A percentile compares a stretch with the other conserved stretches of the same genome.
Conservation (phyloP, 2,113 vertebrate species). For the Rostratula benghalensis region DNA sequence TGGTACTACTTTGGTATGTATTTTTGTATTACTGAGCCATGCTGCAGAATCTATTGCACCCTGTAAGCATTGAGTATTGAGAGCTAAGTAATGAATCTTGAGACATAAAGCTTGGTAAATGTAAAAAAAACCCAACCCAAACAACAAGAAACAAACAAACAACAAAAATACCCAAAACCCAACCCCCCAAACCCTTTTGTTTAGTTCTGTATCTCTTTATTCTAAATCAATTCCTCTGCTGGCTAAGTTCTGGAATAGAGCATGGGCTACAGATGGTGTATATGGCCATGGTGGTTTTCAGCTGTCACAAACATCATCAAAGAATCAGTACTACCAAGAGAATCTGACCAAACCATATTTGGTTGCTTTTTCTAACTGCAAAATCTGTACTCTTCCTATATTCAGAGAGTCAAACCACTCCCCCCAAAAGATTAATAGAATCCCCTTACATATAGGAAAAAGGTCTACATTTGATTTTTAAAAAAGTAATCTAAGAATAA, state of each 20-base stretch:
- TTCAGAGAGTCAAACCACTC: background rate
- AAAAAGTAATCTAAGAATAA: background rate
- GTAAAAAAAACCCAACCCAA: background rate
- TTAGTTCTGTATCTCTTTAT: background rate
- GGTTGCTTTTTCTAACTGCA: background rate
- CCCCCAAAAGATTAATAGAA: background rate
- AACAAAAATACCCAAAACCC: background rate
- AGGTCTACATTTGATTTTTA: background rate
- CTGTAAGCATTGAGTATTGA: background rate
- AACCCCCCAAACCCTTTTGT: background rate
- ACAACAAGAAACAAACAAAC: background rate
- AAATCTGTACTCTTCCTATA: background rate
- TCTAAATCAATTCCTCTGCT: background rate
- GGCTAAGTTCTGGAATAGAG: background rate
- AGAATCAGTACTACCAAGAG: background rate
- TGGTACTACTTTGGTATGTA: background rate
- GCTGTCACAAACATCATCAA: background rate
- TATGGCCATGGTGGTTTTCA: background rate
- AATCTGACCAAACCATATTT: background rate
- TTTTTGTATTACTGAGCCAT: background rate
- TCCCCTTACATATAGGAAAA: background rate
- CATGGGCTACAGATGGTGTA: background rate
- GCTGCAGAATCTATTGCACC: background rate
- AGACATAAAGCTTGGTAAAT: background rate
- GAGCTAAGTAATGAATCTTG: background rate